These are phyloP conservation scores for Dicaeum eximium DNA, from an alignment of 2,113 vertebrate species.

Conservation along the genomic window DNA sequence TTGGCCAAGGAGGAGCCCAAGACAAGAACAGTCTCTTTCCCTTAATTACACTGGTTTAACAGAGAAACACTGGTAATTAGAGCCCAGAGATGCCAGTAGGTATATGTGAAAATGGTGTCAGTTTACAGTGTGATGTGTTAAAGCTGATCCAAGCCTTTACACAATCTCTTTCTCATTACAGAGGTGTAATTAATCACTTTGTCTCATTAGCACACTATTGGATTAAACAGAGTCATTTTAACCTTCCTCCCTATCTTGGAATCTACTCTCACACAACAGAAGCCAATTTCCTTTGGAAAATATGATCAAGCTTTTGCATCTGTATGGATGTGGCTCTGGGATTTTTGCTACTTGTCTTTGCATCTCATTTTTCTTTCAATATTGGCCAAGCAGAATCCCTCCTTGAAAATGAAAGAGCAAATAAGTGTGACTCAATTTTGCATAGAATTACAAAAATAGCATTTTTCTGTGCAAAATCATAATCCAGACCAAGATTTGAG, in stretches of 20 bases:
- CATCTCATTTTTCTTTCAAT: background rate
- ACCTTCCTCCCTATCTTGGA: background rate
- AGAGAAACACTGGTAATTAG: background rate
- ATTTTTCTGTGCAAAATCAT: background rate
- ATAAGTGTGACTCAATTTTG: background rate
- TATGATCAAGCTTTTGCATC: background rate
- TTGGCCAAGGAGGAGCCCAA: background rate
- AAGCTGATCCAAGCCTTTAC: constrained; percentile 4
- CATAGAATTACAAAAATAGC: background rate
- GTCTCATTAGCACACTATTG: constrained; percentile 9
- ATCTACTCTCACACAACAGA: background rate
- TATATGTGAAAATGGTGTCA: background rate
- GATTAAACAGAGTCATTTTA: constrained; percentile 46
- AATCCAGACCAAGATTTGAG: background rate
- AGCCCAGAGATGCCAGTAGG: background rate
- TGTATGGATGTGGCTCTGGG: background rate
- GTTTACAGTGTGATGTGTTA: background rate
- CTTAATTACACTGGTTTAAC: background rate
- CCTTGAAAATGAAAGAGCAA: background rate
- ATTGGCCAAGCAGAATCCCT: background rate
- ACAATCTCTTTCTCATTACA: constrained; percentile 36
- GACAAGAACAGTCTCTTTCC: background rate
- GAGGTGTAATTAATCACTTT: constrained; percentile 18
- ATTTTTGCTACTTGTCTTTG: background rate
- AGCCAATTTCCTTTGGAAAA: constrained; percentile 41